These are phyloP conservation scores for Catharus ustulatus DNA, from an alignment of 2,797 vertebrate genomes.

Conservation along the genomic window DNA sequence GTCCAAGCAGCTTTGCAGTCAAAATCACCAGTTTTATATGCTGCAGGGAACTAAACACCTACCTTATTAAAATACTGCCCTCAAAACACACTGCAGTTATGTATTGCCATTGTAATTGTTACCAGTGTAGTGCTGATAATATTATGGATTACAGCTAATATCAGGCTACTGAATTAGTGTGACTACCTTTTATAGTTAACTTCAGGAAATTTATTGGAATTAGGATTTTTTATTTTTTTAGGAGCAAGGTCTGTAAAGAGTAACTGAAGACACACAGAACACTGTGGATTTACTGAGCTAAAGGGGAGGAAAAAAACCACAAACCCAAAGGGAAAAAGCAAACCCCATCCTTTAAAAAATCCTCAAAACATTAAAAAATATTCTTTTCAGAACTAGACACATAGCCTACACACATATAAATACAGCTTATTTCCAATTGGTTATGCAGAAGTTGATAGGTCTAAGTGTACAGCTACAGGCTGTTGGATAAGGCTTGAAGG, in stretches of 20 bases:
- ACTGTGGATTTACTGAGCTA: neutral
- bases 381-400: neutral
- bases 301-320: neutral
- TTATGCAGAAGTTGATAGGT: neutral
- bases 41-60: constrained; percentile 69
- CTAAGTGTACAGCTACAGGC: neutral
- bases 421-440: neutral
- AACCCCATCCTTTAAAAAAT: rapidly evolving
- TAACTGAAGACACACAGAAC: constrained; percentile 22
- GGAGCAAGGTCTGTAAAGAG: constrained; percentile 6
- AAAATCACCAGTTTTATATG: constrained; percentile 71
- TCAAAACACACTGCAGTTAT: constrained; percentile 44
- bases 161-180: constrained; percentile 9
- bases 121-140: constrained; percentile 18
- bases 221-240: neutral
- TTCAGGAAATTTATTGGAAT: constrained; percentile 32
- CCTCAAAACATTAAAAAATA: neutral
- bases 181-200: constrained; percentile 39
- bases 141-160: constrained; percentile 53
- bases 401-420: neutral
- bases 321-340: neutral
- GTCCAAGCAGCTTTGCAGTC: constrained; percentile 73
- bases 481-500: neutral
- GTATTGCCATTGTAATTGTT: constrained; percentile 54
- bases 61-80: constrained; percentile 70